These are phyloP conservation scores for Teinopalpus imperialis DNA, from an alignment of 2,888 invertebrate genomes.

Conservation along the genomic window DNA sequence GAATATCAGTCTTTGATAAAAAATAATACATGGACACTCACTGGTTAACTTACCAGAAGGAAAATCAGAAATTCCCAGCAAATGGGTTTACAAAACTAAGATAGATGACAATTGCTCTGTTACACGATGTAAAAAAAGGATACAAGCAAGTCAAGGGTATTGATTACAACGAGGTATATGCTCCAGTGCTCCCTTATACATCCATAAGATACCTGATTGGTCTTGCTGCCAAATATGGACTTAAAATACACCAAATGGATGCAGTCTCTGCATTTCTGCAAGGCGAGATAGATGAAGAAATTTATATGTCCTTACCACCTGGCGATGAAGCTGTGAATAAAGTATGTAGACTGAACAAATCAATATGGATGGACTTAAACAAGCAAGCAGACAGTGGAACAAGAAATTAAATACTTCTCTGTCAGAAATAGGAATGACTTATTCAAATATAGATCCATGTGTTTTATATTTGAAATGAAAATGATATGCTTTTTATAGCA, in stretches of 20 bases:
- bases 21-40: conserved; percentile 29
- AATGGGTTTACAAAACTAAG: conserved; percentile 34
- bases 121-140: conserved; percentile 25
- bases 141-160: conserved; percentile 28
- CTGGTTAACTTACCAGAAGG: conserved; percentile 18
- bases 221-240: conserved; percentile 27
- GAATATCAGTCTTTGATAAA: conserved; percentile 27
- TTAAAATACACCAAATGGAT: conserved; percentile 32
- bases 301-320: conserved; percentile 32
- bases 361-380: conserved; percentile 31
- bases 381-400: conserved; percentile 35
- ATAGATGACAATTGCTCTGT: conserved; percentile 10
- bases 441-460: conserved; percentile 35
- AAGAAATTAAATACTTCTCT: conserved; percentile 28
- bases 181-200: conserved; percentile 31
- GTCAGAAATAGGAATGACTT: conserved; percentile 31
- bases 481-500: conserved; percentile 32
- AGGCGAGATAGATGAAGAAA: conserved; percentile 32
- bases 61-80: conserved; percentile 29
- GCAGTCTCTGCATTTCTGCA: conserved; percentile 33
- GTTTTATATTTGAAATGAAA: conserved; percentile 31
- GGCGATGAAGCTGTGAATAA: conserved; percentile 26
- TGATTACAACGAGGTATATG: conserved; percentile 30
- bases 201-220: conserved; percentile 31
- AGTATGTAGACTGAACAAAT: conserved; percentile 30